Base-by-base conservation (phyloP, 2,888 invertebrate species). In the Lymantria dispar region DNA sequence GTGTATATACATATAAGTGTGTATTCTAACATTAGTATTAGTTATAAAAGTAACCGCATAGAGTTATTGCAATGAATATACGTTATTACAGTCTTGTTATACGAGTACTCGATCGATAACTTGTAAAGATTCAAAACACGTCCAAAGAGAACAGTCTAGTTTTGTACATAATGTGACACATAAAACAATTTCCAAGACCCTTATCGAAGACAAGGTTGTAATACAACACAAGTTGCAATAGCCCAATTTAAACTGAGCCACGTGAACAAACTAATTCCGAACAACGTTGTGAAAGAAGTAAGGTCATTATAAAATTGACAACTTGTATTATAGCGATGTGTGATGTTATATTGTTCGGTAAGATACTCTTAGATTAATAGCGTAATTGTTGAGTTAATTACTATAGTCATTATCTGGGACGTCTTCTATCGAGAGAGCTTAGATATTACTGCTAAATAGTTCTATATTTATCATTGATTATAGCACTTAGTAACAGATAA, bases 141-240 rank as follows among this genome's bases (percentile, higher is more conserved):
- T 72, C 58, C 68, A 62, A 56, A 70, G 70, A 61, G 69, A 73
- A 75, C 74, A 65, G 62, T 73, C 72, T 64, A 72, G 72, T 76
- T 76, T 72, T 74, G 79, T 80, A 79, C 74, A 80, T 76, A 79
- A 83, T 78, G 78, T 75, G 78, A 82, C 81, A 83, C 80, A 81
- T 83, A 81, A 83, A 83, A 83, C 82, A 83, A 83, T 83, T 83
- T 80, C 78, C 74, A 72, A 74, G 70, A 72, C 75, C 78, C 80
- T 82, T 80, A 80, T 76, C 74, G 72, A 62, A 70, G 72, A 64
- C 72, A 71, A 68, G 73, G 72, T 59, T 66, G 47, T 79, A 80
- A 82, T 79, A 80, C 78, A 78, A 79, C 77, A 79, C 75, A 74
- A 61, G 66, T 46, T 55, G 45, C 51, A 56, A 54, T 47, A 42